These are phyloP conservation scores for Corydoras maculifer DNA, from an alignment of 2,113 vertebrate genomes.

Conservation along the genomic window DNA sequence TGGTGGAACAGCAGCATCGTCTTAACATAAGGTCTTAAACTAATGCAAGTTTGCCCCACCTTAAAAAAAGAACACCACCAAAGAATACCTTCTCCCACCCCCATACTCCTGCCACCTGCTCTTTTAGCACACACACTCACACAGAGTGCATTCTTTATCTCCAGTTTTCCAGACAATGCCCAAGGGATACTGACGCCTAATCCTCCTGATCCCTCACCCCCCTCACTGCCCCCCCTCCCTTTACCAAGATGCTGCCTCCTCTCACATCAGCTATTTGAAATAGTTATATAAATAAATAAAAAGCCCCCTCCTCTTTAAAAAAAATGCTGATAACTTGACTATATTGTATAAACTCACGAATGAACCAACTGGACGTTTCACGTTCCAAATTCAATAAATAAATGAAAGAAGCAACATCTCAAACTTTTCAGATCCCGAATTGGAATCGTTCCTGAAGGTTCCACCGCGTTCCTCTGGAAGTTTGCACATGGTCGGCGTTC, in stretches of 20 bases:
- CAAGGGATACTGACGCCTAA: slow-evolving; percentile 87
- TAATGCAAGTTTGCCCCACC: slow-evolving; percentile 28
- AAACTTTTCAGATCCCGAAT: no score
- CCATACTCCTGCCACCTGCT: slow-evolving; percentile 26
- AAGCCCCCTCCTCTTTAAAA: neutral
- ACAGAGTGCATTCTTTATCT: slow-evolving; percentile 70
- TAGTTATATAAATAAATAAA: neutral
- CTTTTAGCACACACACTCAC: slow-evolving; percentile 22
- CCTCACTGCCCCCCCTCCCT: neutral
- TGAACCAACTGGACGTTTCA: no score
- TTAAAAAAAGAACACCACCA: slow-evolving; percentile 37
- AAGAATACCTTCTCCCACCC: slow-evolving; percentile 35
- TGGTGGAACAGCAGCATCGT: slow-evolving; percentile 12
- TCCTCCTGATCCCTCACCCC: slow-evolving; percentile 71
- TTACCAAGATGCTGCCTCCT: neutral
- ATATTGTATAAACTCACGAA: no score
- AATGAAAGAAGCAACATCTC: no score
- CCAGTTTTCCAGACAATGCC: slow-evolving; percentile 91
- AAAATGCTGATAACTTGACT: no score
- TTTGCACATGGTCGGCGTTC: no score
- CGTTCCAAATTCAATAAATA: no score
- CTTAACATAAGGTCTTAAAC: slow-evolving; percentile 33
- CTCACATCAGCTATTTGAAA: slow-evolving; percentile 22
- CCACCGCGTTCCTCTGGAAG: no score
- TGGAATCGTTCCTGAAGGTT: no score